Percentiles rank a stretch among this genome's conserved stretches.
These are phyloP conservation scores for Nomada fucata DNA, from an alignment of 2,888 invertebrate genomes.

Conservation along the genomic window DNA sequence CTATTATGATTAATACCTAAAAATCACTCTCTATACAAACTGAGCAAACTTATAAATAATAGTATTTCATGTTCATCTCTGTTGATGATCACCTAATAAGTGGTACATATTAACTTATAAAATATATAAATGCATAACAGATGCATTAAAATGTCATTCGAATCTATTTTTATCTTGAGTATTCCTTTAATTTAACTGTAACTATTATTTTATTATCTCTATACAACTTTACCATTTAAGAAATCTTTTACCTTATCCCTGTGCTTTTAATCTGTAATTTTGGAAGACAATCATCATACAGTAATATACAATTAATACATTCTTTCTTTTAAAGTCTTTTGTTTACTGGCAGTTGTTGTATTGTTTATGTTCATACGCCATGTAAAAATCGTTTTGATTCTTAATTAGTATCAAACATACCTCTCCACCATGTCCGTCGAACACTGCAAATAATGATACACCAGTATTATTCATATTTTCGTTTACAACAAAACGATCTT, in stretches of 20 bases:
- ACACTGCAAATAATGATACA: constrained; percentile 95
- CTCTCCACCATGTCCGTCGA: constrained; percentile 98
- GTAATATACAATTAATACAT: not conserved
- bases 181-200: not conserved
- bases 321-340: not conserved
- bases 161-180: constrained; percentile 19
- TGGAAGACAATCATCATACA: constrained; percentile 27
- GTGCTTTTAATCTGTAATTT: constrained; percentile 53
- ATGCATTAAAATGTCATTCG: constrained; percentile 8
- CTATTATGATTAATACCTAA: not conserved
- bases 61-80: constrained; percentile 18
- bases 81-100: not conserved
- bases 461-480: constrained; percentile 94
- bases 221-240: constrained; percentile 25
- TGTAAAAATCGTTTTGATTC: constrained; percentile 4
- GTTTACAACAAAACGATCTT: constrained; percentile 96
- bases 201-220: constrained; percentile 15
- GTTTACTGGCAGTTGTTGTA: not conserved
- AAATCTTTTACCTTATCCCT: constrained; percentile 48
- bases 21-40: not conserved
- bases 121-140: constrained; percentile 5
- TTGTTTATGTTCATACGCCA: not conserved
- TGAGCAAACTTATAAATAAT: constrained; percentile 11
- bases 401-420: constrained; percentile 77
- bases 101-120: constrained; percentile 2